Conservation (phyloP, 2,888 invertebrate genomes). For the Melieria omissa region DNA sequence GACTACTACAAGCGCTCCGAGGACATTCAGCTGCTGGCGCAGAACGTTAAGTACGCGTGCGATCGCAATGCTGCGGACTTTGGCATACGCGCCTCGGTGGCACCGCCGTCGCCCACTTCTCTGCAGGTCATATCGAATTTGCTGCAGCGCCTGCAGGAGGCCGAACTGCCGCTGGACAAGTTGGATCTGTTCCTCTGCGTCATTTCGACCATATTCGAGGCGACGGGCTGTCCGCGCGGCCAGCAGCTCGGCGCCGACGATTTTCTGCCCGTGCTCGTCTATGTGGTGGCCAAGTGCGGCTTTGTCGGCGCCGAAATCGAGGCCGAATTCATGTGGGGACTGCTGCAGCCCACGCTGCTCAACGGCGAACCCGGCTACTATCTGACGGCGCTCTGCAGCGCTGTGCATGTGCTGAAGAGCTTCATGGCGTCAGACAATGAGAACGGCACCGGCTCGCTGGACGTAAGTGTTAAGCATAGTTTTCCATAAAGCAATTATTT, state of each 20-base stretch:
- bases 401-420: slow-evolving; percentile 73
- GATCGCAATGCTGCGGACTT: slow-evolving; percentile 62
- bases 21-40: slow-evolving; percentile 77
- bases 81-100: slow-evolving; percentile 73
- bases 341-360: slow-evolving; percentile 89
- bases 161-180: slow-evolving; percentile 93
- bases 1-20: slow-evolving; percentile 84
- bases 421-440: slow-evolving; percentile 66
- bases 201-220: slow-evolving; percentile 88
- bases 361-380: slow-evolving; percentile 96
- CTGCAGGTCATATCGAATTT: slow-evolving; percentile 82
- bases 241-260: slow-evolving; percentile 83
- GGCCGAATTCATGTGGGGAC: slow-evolving; percentile 95
- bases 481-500: not conserved
- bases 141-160: slow-evolving; percentile 86
- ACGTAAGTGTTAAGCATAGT: slow-evolving; percentile 56
- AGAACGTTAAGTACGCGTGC: slow-evolving; percentile 66
- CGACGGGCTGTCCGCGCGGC: slow-evolving; percentile 66
- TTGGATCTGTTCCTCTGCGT: slow-evolving; percentile 90
- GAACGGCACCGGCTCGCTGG: slow-evolving; percentile 64
- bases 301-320: slow-evolving; percentile 94
- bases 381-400: slow-evolving; percentile 91
- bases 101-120: slow-evolving; percentile 80
- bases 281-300: slow-evolving; percentile 89
- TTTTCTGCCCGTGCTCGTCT: slow-evolving; percentile 90